Conservation (phyloP, 1,140 invertebrate genomes). For the Schlechtendalia chinensis region DNA sequence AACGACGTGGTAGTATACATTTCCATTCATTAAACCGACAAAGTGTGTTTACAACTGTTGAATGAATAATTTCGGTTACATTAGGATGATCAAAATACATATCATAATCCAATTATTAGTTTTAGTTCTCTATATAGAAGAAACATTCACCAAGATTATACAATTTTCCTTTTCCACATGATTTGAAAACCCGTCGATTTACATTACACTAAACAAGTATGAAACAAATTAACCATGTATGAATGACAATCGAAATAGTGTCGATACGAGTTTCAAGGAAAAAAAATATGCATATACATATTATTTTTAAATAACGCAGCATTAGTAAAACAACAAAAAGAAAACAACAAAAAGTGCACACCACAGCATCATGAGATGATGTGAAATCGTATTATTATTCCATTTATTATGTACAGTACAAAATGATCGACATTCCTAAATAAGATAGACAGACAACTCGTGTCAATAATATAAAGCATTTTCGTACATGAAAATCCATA, state of each 20-base stretch:
- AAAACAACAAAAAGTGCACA: not conserved
- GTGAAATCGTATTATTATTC: not conserved
- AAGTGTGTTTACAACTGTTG: slow-evolving; percentile 23
- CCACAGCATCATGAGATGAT: too few relatives aligned
- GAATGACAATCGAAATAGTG: too few relatives aligned
- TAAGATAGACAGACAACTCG: slow-evolving; percentile 8
- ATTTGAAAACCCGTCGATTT: too few relatives aligned
- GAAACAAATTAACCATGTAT: too few relatives aligned
- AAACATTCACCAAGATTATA: not conserved
- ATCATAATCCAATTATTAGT: not conserved
- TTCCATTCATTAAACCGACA: not conserved
- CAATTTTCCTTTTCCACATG: too few relatives aligned
- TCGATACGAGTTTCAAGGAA: too few relatives aligned
- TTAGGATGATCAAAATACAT: not conserved
- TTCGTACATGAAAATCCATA: slow-evolving; percentile 12
- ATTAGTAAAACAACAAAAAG: not conserved
- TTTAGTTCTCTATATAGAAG: not conserved
- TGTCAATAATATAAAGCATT: slow-evolving; percentile 30
- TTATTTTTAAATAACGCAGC: too few relatives aligned
- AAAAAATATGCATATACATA: too few relatives aligned
- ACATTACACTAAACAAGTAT: too few relatives aligned
- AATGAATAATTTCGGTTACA: not conserved
- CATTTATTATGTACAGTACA: not conserved
- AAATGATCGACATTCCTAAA: slow-evolving; percentile 1
- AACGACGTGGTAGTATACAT: not conserved